A percentile compares a stretch with the other conserved stretches of the same genome.
Conservation (phyloP, 2,113 vertebrate genomes). For the Aegypius monachus region DNA sequence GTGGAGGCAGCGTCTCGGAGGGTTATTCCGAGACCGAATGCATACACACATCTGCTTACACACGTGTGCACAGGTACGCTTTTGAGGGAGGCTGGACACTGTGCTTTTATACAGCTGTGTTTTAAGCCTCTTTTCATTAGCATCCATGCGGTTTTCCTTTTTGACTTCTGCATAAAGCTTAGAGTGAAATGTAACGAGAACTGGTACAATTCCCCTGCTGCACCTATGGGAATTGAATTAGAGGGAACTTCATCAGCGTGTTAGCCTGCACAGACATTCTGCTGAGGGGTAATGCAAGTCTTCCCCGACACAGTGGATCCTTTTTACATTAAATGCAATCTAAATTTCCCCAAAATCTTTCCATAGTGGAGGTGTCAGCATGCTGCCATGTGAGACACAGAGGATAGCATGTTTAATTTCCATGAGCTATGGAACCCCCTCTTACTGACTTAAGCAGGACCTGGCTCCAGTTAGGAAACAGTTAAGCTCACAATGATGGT, state of each 20-base stretch:
- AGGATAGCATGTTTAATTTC: not conserved
- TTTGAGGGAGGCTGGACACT: not conserved
- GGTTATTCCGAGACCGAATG: not conserved
- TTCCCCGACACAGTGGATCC: not conserved
- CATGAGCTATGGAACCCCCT: not conserved
- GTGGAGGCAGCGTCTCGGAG: not conserved
- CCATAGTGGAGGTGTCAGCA: not conserved
- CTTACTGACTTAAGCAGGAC: not conserved
- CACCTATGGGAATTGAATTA: not conserved
- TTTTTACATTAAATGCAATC: not conserved
- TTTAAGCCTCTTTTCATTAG: not conserved
- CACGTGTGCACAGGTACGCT: rapidly evolving
- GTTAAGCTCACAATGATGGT: not conserved
- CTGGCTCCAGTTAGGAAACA: not conserved
- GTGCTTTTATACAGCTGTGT: not conserved
- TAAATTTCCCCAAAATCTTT: not conserved
- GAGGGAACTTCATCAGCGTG: not conserved
- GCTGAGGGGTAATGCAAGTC: not conserved
- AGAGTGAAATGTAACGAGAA: not conserved
- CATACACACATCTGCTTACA: not conserved
- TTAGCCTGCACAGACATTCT: not conserved
- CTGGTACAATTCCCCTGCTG: not conserved
- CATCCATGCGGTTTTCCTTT: not conserved
- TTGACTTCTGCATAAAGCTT: not conserved
- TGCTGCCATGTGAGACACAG: not conserved